Conservation (phyloP, 2,797 vertebrate species). For the Oreochromis grahami region DNA sequence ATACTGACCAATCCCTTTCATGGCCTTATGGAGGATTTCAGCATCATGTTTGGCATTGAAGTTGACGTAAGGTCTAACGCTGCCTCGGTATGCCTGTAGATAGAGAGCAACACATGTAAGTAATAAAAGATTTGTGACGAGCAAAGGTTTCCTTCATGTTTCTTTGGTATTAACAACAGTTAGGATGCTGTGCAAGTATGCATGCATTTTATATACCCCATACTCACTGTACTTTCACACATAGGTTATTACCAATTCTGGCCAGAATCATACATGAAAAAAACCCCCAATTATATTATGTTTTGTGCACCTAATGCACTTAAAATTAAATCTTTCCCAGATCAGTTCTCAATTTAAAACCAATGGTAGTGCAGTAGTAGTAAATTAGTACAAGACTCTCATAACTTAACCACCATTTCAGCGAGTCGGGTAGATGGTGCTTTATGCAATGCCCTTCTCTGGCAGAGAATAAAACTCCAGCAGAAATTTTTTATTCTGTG, state of each 20-base stretch:
- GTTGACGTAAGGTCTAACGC: slow-evolving; percentile 80
- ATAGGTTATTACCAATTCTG: neutral
- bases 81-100: slow-evolving; percentile 69
- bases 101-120: neutral
- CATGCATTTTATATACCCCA: neutral
- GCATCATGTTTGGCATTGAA: slow-evolving; percentile 91
- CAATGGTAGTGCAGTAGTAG: neutral
- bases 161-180: neutral
- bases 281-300: accelerated
- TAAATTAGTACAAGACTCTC: neutral
- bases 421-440: neutral
- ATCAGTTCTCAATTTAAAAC: neutral
- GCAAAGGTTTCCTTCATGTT: neutral
- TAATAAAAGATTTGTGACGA: neutral
- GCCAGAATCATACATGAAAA: neutral
- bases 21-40: slow-evolving; percentile 88
- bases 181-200: neutral
- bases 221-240: neutral
- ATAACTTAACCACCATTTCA: neutral
- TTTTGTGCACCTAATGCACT: neutral
- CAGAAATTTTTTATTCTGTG: neutral
- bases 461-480: neutral
- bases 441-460: neutral
- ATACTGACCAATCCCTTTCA: slow-evolving; percentile 93
- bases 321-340: neutral